Conservation (phyloP, 2,113 vertebrate species). For the Centropristis striata region DNA sequence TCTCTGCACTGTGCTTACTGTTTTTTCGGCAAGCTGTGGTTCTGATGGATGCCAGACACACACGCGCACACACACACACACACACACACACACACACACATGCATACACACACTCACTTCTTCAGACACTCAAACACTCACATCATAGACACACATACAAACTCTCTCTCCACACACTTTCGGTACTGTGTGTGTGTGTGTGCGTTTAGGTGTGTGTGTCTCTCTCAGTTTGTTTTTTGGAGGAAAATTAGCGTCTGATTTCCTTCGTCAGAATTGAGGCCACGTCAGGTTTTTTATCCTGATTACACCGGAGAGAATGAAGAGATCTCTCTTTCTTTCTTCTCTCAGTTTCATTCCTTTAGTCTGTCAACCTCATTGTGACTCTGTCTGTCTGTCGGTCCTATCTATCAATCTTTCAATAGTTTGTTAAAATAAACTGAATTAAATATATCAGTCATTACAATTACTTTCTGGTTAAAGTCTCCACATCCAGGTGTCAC, state of each 20-base stretch:
- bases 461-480: neutral
- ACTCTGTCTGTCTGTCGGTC: neutral
- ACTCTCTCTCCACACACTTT: constrained; percentile 66
- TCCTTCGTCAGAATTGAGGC: constrained; percentile 65
- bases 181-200: constrained; percentile 24
- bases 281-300: constrained; percentile 62
- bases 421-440: neutral
- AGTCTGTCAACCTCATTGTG: neutral
- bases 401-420: neutral
- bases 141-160: constrained; percentile 54
- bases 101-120: constrained; percentile 27
- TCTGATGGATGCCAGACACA: constrained; percentile 74
- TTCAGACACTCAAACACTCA: constrained; percentile 50
- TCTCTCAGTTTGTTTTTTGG: constrained; percentile 64
- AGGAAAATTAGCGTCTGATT: constrained; percentile 74
- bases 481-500: neutral
- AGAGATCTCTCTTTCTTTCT: neutral
- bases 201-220: neutral
- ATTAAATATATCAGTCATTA: neutral
- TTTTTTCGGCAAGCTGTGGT: constrained; percentile 74
- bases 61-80: constrained; percentile 41
- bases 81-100: constrained; percentile 24
- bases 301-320: constrained; percentile 46
- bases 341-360: neutral
- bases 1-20: constrained; percentile 72